Evolutionary conservation across 2,113 vertebrate species (phyloP).

Genomic region (Xiphias gladius): DNA sequence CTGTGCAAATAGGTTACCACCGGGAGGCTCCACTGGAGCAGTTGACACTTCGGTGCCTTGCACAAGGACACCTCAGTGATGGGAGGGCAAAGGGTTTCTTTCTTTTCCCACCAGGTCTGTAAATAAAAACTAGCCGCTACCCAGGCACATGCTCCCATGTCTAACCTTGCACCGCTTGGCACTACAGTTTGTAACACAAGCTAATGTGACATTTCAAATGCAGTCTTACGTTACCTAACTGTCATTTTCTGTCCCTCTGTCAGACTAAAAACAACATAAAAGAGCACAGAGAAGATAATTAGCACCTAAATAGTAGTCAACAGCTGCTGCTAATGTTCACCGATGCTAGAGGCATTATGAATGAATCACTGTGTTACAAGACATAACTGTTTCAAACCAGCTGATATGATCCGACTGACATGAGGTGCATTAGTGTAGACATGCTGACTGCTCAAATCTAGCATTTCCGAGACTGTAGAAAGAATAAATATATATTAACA

Average conservation of each 20-base stretch:
- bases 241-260: neutral
- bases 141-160: conserved; percentile 1
- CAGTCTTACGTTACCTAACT: neutral
- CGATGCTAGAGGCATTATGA: conserved; percentile 63
- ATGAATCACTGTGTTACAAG: conserved; percentile 61
- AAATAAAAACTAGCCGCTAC: conserved; percentile 15
- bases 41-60: conserved; percentile 22
- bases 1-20: neutral
- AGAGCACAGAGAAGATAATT: conserved; percentile 62
- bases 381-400: conserved; percentile 62
- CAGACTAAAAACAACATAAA: conserved; percentile 42
- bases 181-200: conserved; percentile 21
- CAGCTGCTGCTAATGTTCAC: conserved; percentile 62
- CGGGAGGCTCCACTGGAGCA: conserved; percentile 18
- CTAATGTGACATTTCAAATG: neutral
- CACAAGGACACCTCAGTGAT: conserved; percentile 39
- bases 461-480: conserved; percentile 68
- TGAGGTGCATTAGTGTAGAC: conserved; percentile 67
- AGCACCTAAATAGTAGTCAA: conserved; percentile 73
- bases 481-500: conserved; percentile 73
- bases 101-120: neutral
- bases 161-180: conserved; percentile 24
- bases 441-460: conserved; percentile 73
- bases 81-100: neutral
- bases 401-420: conserved; percentile 65